phyloP scores from a whole-genome alignment of 2,888 invertebrate genomes.

The Muscina levida region DNA sequence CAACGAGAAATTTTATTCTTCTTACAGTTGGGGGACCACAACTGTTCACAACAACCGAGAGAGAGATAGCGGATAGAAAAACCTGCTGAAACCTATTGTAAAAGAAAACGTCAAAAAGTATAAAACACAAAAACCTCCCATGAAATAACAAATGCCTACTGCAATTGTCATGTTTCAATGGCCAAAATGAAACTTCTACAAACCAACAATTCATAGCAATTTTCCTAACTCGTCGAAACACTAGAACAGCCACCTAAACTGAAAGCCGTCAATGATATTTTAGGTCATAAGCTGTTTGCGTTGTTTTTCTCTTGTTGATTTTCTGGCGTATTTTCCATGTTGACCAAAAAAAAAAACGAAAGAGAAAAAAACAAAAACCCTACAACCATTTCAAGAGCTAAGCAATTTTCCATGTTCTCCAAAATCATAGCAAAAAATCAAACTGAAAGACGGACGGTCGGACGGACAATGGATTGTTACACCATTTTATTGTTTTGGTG shows the following conservation, averaged over 20 bases:
- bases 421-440: conserved; percentile 9
- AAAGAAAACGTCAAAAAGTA: conserved; percentile 25
- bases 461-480: conserved; percentile 31
- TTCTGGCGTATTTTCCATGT: not conserved
- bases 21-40: not conserved
- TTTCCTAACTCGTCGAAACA: not conserved
- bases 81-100: conserved; percentile 19
- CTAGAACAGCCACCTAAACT: not conserved
- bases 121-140: not conserved
- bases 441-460: not conserved
- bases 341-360: not conserved
- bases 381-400: conserved; percentile 1
- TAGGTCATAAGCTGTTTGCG: conserved; percentile 18
- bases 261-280: not conserved
- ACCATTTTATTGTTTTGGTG: conserved; percentile 45
- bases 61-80: not conserved
- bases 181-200: conserved; percentile 18
- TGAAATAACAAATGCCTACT: conserved; percentile 38
- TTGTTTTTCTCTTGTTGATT: conserved; percentile 11
- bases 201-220: not conserved
- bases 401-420: conserved; percentile 7
- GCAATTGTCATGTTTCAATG: conserved; percentile 35
- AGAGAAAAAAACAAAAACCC: not conserved
- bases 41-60: too few relatives aligned
- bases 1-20: conserved; percentile 22